Percentiles rank a stretch among this genome's conserved stretches.
These are phyloP conservation scores for Microctenopoma lineatum DNA, from an alignment of 2,797 vertebrate species.

Conservation along the genomic window DNA sequence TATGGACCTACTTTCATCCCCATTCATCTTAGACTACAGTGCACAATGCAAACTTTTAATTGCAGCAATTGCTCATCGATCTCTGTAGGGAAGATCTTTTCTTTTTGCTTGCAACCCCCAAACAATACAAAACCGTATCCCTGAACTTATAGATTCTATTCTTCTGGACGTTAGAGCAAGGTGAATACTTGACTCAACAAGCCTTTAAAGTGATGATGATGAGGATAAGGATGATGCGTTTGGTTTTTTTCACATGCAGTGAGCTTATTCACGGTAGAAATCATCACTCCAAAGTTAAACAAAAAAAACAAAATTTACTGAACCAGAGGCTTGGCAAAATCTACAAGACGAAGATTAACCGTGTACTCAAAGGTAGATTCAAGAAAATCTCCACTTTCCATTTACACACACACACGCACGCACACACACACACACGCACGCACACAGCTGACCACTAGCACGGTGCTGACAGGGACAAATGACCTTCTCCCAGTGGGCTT, in stretches of 20 bases:
- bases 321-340: background rate
- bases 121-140: background rate
- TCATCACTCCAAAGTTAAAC: background rate
- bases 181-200: background rate
- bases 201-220: background rate
- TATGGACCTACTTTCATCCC: background rate
- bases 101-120: background rate
- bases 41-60: background rate
- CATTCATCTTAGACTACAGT: background rate
- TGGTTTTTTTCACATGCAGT: background rate
- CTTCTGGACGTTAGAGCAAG: background rate
- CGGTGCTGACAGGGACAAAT: conserved; percentile 58
- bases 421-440: background rate
- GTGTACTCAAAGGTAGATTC: background rate
- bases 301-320: background rate
- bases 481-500: conserved; percentile 50
- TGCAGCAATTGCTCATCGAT: conserved; percentile 6
- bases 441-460: conserved; percentile 36
- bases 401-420: background rate
- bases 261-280: background rate
- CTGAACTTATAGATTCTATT: background rate
- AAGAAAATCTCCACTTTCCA: background rate
- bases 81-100: background rate
- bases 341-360: background rate
- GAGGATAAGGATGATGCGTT: background rate